Base-by-base conservation (phyloP, 37 sponge, comb jelly and placozoan genomes). In the Hexactinellida sp. region DNA sequence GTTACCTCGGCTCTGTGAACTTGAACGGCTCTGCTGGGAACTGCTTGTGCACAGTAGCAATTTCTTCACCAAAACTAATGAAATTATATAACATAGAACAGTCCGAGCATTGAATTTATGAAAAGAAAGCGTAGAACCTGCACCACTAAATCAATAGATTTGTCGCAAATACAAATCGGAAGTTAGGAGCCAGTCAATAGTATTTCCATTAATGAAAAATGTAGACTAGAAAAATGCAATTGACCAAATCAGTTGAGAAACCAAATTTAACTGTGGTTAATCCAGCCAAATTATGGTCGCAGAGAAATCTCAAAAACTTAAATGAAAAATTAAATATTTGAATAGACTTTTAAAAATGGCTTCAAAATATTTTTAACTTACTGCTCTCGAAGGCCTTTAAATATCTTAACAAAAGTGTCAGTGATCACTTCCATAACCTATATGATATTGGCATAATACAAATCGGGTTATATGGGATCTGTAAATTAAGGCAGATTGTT, bases 21-120 rank as follows among this genome's bases (percentile, higher is more conserved):
- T 94, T 93, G 87, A 99, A 99, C 19, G 96, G 92, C 38, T 99
- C 96, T 16, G 93, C 93, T 34, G 99, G 99, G 87, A 90, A 95
- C 87, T 99, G 99, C 51, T 92, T 92, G 83, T 90, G 24, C 7
- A 99, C 90, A 23, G 90, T 94, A 16, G 89, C 92, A 23, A 99
- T 93, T 84, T 99, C 96, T 25, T 91, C 90, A 25, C 91, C 91
- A 89, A 88, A 95, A 35, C 97, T 96, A 86, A 63, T 25, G 3
- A 23, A 63, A 28, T 63, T 63, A 63, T n/a, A 32, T 25, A 63
- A 63, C 76, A 63, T 63, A 63, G 5, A 63, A 63, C 47, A 41
- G 47, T 41, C 10, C 10, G 76, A 32, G 19, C 3, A 63, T 63
- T 63, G 28, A 63, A 63, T 63, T n/a, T 7, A 63, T 32, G 30